Conservation (phyloP, 2,113 vertebrate genomes). For the Sturnus vulgaris region DNA sequence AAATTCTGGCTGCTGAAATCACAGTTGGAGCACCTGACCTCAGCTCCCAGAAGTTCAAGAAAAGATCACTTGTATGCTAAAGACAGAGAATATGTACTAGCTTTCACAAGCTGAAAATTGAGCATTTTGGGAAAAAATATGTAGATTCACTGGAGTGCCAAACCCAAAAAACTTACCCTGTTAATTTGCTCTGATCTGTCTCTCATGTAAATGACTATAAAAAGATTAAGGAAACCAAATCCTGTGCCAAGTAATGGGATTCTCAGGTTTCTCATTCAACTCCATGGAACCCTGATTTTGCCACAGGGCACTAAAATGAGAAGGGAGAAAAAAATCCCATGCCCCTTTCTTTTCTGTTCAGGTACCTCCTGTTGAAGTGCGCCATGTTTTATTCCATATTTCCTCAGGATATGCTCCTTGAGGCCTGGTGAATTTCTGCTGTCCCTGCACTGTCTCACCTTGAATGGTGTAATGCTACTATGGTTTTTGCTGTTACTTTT, state of each 20-base stretch:
- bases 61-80: background rate
- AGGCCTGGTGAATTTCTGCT: background rate
- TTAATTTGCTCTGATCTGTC: background rate
- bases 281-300: background rate
- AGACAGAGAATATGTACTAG: background rate
- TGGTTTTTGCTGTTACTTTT: background rate
- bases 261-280: background rate
- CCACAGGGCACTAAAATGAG: background rate
- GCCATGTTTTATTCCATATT: background rate
- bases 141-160: background rate
- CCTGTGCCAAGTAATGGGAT: background rate
- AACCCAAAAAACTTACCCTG: background rate
- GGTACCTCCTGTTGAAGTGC: background rate
- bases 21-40: background rate
- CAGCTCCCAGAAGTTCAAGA: background rate
- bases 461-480: background rate
- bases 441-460: background rate
- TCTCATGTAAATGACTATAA: background rate
- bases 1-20: background rate
- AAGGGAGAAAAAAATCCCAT: background rate
- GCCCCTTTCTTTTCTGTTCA: background rate
- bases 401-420: background rate
- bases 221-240: background rate
- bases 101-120: background rate
- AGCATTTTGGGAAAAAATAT: background rate